These are phyloP conservation scores for Dicyrtoma fusca DNA, from an alignment of 2,888 invertebrate genomes.

Conservation along the genomic window DNA sequence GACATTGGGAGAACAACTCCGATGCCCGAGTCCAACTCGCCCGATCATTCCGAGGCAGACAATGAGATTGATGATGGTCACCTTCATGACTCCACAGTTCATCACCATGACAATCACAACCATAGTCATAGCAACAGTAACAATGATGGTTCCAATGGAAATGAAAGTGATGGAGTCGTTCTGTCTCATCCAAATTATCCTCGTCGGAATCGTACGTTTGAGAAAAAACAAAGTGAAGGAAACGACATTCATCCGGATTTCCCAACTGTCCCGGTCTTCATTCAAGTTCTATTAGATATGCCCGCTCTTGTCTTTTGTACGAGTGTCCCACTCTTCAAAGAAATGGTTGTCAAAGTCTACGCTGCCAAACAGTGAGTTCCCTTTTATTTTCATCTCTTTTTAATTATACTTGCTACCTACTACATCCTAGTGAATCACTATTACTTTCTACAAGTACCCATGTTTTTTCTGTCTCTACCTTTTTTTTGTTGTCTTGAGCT, in stretches of 20 bases:
- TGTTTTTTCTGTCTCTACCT: no score
- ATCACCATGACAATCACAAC: slow-evolving; percentile 22
- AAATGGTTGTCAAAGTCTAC: slow-evolving; percentile 53
- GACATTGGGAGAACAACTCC: slow-evolving; percentile 17
- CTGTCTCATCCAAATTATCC: no score
- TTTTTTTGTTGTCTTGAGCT: no score
- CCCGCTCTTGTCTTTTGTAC: slow-evolving; percentile 46
- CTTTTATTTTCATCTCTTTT: background rate
- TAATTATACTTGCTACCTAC: no score
- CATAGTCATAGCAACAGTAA: background rate
- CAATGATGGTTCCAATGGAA: background rate
- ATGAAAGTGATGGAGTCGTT: background rate
- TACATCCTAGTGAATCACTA: no score
- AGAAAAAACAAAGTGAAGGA: background rate
- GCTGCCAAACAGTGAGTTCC: slow-evolving; percentile 45
- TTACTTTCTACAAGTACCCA: no score
- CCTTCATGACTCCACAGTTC: background rate
- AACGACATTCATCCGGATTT: slow-evolving; percentile 1
- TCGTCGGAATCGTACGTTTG: background rate
- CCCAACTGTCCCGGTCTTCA: slow-evolving; percentile 45
- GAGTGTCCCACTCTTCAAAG: slow-evolving; percentile 47
- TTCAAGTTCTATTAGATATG: slow-evolving; percentile 52
- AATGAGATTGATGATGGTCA: no score
- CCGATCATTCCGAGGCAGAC: slow-evolving; percentile 3
- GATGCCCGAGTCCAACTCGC: slow-evolving; percentile 7